Conservation (phyloP, 64 coral and sea anemone genomes). For the Trachythela sp. region DNA sequence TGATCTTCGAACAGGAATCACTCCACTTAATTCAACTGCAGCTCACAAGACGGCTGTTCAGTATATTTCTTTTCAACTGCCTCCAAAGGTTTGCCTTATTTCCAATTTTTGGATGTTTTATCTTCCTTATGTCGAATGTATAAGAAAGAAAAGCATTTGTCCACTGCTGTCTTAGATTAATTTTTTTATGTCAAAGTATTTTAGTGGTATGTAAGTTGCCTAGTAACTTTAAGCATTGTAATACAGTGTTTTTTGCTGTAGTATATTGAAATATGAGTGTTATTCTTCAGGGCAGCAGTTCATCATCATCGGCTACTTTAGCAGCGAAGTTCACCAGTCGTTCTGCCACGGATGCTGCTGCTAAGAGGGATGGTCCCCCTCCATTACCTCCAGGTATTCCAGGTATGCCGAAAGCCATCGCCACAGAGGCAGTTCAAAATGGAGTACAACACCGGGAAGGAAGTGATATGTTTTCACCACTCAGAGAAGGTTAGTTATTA, state of each 20-base stretch:
- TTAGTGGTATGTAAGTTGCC: too few relatives aligned
- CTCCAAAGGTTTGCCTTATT: conserved; percentile 53
- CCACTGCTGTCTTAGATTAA: too few relatives aligned
- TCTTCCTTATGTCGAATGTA: neutral
- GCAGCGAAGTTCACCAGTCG: neutral
- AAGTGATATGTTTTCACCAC: conserved; percentile 75
- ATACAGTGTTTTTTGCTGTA: too few relatives aligned
- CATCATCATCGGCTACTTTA: conserved; percentile 5
- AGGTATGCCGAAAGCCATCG: neutral
- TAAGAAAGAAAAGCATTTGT: too few relatives aligned
- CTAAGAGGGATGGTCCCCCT: neutral
- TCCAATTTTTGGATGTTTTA: neutral
- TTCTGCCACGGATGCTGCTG: neutral
- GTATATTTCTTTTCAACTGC: conserved; percentile 65
- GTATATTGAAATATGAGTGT: neutral
- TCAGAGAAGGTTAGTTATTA: conserved; percentile 69
- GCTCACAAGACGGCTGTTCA: conserved; percentile 94
- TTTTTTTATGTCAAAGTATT: too few relatives aligned
- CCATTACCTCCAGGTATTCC: neutral
- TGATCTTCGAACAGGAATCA: conserved; percentile 81
- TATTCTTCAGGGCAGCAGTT: neutral
- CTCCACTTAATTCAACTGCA: conserved; percentile 50
- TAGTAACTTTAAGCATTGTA: too few relatives aligned
- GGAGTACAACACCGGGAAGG: conserved; percentile 52
- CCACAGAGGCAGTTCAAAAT: conserved; percentile 52